These are phyloP conservation scores for Strongylocentrotus purpuratus DNA, from an alignment of 35 echinoderm and acorn worm species.

Conservation along the genomic window DNA sequence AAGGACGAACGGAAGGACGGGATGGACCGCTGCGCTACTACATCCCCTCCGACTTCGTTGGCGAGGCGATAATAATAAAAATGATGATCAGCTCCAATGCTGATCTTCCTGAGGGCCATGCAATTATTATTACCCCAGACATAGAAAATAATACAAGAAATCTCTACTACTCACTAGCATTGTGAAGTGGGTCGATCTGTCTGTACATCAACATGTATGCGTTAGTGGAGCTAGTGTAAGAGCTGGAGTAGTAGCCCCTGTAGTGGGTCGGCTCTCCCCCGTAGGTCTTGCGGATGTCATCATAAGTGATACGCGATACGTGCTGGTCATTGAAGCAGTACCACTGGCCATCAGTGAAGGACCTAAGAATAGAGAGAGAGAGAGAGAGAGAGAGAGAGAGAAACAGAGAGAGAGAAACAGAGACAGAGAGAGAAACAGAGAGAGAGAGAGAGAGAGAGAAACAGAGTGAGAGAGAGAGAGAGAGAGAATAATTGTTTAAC, in stretches of 20 bases:
- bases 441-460: not conserved
- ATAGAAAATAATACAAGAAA: too few relatives aligned
- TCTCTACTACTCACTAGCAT: constrained; percentile 66
- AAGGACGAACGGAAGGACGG: too few relatives aligned
- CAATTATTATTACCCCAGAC: too few relatives aligned
- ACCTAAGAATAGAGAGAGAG: not conserved
- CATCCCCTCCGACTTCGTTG: too few relatives aligned
- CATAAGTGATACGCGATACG: constrained; percentile 76
- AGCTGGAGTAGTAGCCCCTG: constrained; percentile 76
- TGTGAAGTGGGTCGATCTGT: constrained; percentile 74
- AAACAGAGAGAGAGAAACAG: not conserved
- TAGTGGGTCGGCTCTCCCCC: constrained; percentile 69
- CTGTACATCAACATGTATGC: constrained; percentile 99
- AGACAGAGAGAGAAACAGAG: not conserved
- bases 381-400: not conserved
- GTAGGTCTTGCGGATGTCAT: constrained; percentile 92
- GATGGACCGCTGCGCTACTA: too few relatives aligned
- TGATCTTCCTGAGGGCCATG: too few relatives aligned
- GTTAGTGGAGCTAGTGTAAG: constrained; percentile 92
- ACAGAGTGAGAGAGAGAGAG: too few relatives aligned
- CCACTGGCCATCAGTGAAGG: constrained; percentile 77
- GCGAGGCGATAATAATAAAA: too few relatives aligned
- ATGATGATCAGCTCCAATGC: too few relatives aligned
- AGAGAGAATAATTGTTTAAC: not conserved
- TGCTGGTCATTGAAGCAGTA: constrained; percentile 99